Conservation (phyloP, 2,888 invertebrate genomes). For the Leptinotarsa rubiginosa region DNA sequence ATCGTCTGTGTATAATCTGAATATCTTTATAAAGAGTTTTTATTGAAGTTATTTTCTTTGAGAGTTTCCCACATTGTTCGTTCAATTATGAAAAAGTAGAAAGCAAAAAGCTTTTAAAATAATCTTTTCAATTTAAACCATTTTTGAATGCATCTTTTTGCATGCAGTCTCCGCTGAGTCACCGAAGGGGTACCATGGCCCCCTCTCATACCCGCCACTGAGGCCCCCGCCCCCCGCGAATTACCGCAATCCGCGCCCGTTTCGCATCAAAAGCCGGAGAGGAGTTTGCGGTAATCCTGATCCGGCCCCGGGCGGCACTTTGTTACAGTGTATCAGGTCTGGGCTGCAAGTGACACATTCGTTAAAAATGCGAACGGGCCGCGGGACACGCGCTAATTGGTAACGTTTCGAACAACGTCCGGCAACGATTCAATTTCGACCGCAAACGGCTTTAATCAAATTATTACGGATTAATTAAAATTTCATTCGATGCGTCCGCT, state of each 20-base stretch:
- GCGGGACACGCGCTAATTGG: conserved; percentile 56
- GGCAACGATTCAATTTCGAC: conserved; percentile 59
- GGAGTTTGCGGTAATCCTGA: conserved; percentile 41
- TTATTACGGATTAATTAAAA: conserved; percentile 66
- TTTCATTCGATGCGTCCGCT: conserved; percentile 61
- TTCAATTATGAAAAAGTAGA: no score
- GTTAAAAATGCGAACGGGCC: conserved; percentile 58
- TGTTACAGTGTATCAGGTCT: conserved; percentile 61
- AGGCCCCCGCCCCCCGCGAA: conserved; percentile 3
- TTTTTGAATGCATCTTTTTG: no score
- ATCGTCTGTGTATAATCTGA: no score
- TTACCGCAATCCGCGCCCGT: conserved; percentile 42
- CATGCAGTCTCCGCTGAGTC: no score
- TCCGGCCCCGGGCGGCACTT: conserved; percentile 55
- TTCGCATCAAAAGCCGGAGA: conserved; percentile 53
- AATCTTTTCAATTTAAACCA: no score
- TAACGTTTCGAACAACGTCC: conserved; percentile 52
- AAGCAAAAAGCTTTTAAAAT: no score
- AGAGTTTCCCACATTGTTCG: no score
- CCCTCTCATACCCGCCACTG: no score
- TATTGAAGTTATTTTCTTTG: no score
- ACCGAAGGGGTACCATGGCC: no score
- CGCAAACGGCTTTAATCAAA: conserved; percentile 62
- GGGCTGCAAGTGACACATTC: conserved; percentile 64
- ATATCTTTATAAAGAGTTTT: no score